Conservation (phyloP, 2,113 vertebrate genomes). For the Myrmecophaga tridactyla region DNA sequence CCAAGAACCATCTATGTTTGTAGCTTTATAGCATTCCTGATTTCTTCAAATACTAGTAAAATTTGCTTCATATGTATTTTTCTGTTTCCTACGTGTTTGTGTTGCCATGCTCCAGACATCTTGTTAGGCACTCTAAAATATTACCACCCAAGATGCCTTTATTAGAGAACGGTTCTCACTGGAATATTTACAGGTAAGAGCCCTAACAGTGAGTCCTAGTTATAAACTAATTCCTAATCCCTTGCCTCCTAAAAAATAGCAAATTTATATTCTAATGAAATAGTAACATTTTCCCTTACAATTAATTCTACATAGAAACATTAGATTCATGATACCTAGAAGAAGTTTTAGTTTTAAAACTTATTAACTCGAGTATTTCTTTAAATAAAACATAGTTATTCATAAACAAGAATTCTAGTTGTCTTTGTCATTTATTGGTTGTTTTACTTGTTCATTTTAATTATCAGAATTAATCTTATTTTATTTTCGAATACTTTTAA, state of each 20-base stretch:
- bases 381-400: neutral
- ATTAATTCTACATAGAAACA: conserved; percentile 37
- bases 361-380: neutral
- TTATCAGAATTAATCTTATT: conserved; percentile 74
- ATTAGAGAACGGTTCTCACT: conserved; percentile 92
- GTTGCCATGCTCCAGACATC: conserved; percentile 84
- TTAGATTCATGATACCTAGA: conserved; percentile 16
- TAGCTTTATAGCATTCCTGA: neutral
- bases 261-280: neutral
- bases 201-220: conserved; percentile 49
- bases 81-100: conserved; percentile 80
- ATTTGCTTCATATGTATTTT: conserved; percentile 71
- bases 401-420: conserved; percentile 33
- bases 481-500: conserved; percentile 77
- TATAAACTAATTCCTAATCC: conserved; percentile 28
- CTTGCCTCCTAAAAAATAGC: conserved; percentile 6
- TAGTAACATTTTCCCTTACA: neutral
- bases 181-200: conserved; percentile 95
- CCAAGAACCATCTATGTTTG: neutral
- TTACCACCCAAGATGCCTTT: conserved; percentile 96
- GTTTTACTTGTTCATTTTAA: conserved; percentile 60
- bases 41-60: conserved; percentile 48
- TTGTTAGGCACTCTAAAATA: conserved; percentile 92
- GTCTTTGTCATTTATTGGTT: conserved; percentile 52
- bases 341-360: neutral